Percentiles rank a stretch among this genome's conserved stretches.
phyloP scores from a whole-genome alignment of 1,140 invertebrate species.

The Drosophila suzukii region DNA sequence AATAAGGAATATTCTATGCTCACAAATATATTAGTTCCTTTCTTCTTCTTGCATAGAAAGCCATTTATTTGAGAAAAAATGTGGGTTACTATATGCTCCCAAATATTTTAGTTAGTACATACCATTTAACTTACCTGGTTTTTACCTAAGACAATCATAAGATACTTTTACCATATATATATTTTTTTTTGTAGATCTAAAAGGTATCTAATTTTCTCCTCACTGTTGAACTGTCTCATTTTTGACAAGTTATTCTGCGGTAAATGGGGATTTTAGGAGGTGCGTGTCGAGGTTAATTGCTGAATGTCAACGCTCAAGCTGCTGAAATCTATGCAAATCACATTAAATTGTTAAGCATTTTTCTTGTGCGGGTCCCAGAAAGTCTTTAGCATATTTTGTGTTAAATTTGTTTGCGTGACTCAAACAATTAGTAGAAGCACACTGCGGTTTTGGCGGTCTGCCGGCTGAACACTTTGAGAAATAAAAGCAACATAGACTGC shows the following conservation, averaged over 20 bases:
- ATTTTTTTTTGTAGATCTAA: too few relatives aligned
- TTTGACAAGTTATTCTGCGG: neutral
- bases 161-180: neutral
- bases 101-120: too few relatives aligned
- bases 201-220: neutral
- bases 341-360: conserved; percentile 78
- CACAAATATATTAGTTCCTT: too few relatives aligned
- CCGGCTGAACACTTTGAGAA: conserved; percentile 8
- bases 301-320: conserved; percentile 60
- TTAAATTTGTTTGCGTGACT: conserved; percentile 79
- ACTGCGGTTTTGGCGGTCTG: conserved; percentile 38
- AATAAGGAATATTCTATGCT: too few relatives aligned
- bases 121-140: neutral
- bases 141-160: neutral
- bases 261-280: neutral
- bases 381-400: conserved; percentile 79
- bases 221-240: neutral
- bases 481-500: neutral
- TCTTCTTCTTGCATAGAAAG: too few relatives aligned
- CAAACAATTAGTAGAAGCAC: conserved; percentile 72
- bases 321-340: conserved; percentile 78
- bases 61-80: too few relatives aligned
- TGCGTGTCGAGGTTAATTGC: conserved; percentile 72
- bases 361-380: conserved; percentile 39
- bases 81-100: too few relatives aligned